Percentiles rank a stretch among this genome's conserved stretches.
Evolutionary conservation across 2,113 vertebrate species (phyloP).

Genomic region (Periophthalmus modestus): DNA sequence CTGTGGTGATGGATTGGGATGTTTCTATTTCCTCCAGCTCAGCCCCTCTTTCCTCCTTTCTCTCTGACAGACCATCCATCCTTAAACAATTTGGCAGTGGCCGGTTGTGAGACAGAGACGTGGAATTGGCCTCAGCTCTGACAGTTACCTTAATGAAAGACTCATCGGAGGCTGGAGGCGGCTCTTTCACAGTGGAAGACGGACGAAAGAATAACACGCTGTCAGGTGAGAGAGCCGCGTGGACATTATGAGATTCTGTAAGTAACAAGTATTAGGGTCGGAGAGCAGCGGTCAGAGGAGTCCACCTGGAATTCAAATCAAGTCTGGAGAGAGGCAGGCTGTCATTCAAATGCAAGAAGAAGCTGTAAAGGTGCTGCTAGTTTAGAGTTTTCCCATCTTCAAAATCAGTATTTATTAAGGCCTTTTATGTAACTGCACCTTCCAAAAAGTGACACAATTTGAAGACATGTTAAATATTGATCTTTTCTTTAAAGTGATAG

Average conservation of each 20-base stretch:
- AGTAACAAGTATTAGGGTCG: conserved; percentile 36
- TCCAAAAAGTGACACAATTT: not conserved
- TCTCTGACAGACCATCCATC: conserved; percentile 79
- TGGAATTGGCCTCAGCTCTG: conserved; percentile 58
- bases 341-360: conserved; percentile 8
- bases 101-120: conserved; percentile 53
- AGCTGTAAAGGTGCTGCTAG: not conserved
- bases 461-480: too few species aligned
- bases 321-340: conserved; percentile 24
- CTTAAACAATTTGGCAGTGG: conserved; percentile 77
- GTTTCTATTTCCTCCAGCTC: conserved; percentile 75
- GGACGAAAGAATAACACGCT: conserved; percentile 57
- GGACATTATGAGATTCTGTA: conserved; percentile 48
- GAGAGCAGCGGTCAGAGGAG: conserved; percentile 29
- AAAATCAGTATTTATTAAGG: not conserved
- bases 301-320: conserved; percentile 50
- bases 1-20: conserved; percentile 80
- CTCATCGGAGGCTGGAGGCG: conserved; percentile 55
- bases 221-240: conserved; percentile 36
- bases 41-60: conserved; percentile 13
- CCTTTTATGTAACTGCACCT: not conserved
- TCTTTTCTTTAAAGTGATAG: too few species aligned
- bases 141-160: conserved; percentile 78
- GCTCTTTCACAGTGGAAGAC: conserved; percentile 48
- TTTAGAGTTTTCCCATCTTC: not conserved